phyloP scores from a whole-genome alignment of 2,797 vertebrate genomes.

The Chloroceryle amazona region DNA sequence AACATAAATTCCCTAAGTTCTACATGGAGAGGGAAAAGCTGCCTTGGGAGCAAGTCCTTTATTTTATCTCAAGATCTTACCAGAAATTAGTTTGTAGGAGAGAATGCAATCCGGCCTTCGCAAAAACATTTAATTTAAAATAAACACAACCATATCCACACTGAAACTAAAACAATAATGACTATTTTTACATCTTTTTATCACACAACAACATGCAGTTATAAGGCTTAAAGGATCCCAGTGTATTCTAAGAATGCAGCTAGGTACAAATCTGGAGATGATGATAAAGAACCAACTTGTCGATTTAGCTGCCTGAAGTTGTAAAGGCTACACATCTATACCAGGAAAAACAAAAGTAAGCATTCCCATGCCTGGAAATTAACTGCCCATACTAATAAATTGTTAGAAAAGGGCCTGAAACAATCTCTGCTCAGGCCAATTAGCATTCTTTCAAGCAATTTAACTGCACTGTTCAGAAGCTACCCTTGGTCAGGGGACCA shows the following conservation, averaged over 20 bases:
- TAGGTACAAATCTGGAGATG: background rate
- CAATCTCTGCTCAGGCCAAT: background rate
- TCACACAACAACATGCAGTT: background rate
- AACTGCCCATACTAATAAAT: background rate
- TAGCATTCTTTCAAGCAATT: background rate
- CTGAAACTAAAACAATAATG: background rate
- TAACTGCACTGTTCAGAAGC: background rate
- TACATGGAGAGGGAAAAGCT: background rate
- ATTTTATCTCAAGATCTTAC: background rate
- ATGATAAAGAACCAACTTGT: background rate
- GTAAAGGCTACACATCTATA: background rate
- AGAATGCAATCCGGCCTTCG: background rate
- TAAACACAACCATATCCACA: background rate
- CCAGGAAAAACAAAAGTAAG: background rate
- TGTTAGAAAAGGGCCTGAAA: background rate
- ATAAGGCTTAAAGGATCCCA: background rate
- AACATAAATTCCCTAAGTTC: background rate
- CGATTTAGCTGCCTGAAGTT: background rate
- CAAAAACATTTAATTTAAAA: background rate
- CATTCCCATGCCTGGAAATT: background rate
- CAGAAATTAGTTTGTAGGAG: background rate
- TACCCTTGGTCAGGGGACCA: background rate
- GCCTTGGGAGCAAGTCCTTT: accelerated
- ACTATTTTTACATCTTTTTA: background rate
- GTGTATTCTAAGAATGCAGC: background rate